Base-by-base conservation (phyloP, 2,888 invertebrate species). In the Lamellibrachia columna region DNA sequence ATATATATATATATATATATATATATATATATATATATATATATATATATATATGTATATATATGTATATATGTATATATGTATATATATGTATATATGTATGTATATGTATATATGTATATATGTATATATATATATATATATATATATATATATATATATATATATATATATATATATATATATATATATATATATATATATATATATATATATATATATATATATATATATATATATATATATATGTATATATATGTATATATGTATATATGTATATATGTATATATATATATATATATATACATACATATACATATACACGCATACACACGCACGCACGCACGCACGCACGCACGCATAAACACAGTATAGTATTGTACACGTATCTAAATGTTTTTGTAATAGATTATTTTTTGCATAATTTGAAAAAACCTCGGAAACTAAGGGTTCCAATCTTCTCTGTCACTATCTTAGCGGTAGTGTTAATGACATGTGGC, bases 41-140 rank as follows among this genome's bases (percentile, higher is more conserved):
- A 90, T 90, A 15, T 53, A 11, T 53, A 53, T 8, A 8, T 52
- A 52, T 91, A 52, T 91, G 52, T 91, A 52, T 91, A 91, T 53
- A 52, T 91, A 91, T 91, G n/a, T 91, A 91, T 52, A 15, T 52
- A 52, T 91, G 22, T 91, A 91, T 91, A 15, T 91, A 91, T 91
- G 22, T 91, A 91, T 8, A 53, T 53, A 52, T 91, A 8, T 53
- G 22, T 53, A 52, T 91, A 53, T 53, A n/a, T 53, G n/a, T 90
- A 8, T 90, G 7, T 11, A 11, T 90, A 90, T 53, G 52, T n/a
- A 53, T 90, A 15, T 90, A 90, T 90, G 90, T 53, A 90, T 3
- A 11, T 90, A 60, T 60, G 60, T 60, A 60, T 60, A 9, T 60
- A 60, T 3, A 9, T 60, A 60, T 60, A 9, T 60, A 4, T 60